Conservation (phyloP, 2,113 vertebrate species). For the Rhinoderma darwinii region DNA sequence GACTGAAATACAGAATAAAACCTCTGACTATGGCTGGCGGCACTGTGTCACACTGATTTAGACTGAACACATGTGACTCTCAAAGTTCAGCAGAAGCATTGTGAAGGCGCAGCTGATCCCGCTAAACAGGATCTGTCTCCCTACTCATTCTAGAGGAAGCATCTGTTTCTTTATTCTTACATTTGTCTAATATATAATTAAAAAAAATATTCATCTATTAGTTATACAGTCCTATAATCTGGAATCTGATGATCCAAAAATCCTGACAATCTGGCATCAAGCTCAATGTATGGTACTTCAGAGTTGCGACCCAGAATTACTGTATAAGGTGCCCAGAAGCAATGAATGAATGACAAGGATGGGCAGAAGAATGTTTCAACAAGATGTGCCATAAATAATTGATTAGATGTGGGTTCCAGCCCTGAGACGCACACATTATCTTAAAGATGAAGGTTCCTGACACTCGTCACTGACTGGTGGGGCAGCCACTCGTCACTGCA, state of each 20-base stretch:
- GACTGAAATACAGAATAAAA: background rate
- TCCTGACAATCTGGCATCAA: background rate
- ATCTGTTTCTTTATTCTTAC: constrained; percentile 24
- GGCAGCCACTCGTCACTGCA: too few species aligned
- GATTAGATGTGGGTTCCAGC: too few species aligned
- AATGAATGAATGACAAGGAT: too few species aligned
- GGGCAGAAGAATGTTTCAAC: too few species aligned
- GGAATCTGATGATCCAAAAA: background rate
- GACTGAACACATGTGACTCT: constrained; percentile 46
- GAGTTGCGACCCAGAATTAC: too few species aligned
- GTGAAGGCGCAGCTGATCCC: constrained; percentile 37
- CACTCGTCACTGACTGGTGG: too few species aligned
- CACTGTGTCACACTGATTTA: constrained; percentile 33
- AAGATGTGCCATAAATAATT: too few species aligned
- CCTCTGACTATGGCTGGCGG: background rate
- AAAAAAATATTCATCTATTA: background rate
- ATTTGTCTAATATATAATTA: background rate
- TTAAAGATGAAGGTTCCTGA: too few species aligned
- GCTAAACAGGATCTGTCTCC: background rate
- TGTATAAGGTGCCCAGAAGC: background rate
- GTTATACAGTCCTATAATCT: too few species aligned
- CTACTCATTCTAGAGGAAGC: background rate
- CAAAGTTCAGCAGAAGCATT: constrained; percentile 6
- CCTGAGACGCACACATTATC: too few species aligned
- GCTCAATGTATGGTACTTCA: background rate